Evolutionary conservation across 2,797 vertebrate species (phyloP), one percentile per base, ranked within the genome.

Genomic region (Emydoidea blandingii): DNA sequence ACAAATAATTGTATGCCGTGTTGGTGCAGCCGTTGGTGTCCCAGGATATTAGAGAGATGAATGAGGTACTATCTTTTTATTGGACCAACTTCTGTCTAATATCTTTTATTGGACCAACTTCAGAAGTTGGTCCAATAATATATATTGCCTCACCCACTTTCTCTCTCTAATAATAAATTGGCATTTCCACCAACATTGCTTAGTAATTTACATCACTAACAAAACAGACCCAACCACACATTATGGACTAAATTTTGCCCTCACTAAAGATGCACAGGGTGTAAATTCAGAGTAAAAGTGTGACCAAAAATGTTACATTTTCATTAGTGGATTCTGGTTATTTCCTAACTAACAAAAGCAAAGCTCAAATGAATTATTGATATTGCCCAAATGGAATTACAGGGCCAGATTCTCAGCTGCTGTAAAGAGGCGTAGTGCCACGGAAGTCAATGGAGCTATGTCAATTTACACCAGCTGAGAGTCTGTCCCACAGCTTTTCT

Each of bases 191-290:
- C 19, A 92, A 74, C 85, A 92, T 84, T 90, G 82, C 82, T 94
- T 94, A 96, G 52, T 76, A 84, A 56, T 78, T 96, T 91, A 92
- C 79, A 85, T 62, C 93, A 94, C 3, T 81, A 97, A 96, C 91
- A 84, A 93, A 62, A 91, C 27, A 8, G 12, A 80, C 91, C 92
- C 62, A 85, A 79, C 83, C 34, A 29, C 8, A 27, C 23, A 83
- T 10, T 72, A 72, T 0, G 89, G 44, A 19, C 81, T 95, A 88
- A n/a, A 65, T 65, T 85, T 90, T 89, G 29, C 5, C 53, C 86
- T 37, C 72, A 88, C n/a, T 90, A 62, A 81, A 78, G 72, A 47
- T 76, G 72, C 41, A 76, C 41, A 76, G 44, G 68, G 10, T 74
- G 14, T 29, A 47, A 27, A 27, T 37, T 47, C 44, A 29, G 72